phyloP scores from a whole-genome alignment of 2,797 vertebrate genomes.

The Acipenser transmontanus region DNA sequence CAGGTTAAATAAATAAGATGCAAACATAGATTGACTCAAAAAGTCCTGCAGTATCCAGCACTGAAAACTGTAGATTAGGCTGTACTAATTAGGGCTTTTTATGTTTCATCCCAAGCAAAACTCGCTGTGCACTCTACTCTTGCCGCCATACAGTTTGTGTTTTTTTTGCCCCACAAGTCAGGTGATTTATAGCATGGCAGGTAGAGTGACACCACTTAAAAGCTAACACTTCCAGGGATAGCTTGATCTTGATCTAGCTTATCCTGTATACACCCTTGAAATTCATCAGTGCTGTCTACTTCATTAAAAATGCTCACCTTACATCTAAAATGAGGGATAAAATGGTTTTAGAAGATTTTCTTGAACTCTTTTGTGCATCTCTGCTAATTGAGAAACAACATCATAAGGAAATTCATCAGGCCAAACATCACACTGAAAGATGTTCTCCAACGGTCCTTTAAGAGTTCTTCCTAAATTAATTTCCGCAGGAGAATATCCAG shows the following conservation, averaged over 20 bases:
- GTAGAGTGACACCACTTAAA: not conserved
- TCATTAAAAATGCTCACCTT: not conserved
- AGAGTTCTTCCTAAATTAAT: not conserved
- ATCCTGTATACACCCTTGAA: not conserved
- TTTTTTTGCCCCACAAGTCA: too few species aligned
- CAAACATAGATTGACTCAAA: too few species aligned
- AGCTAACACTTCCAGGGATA: not conserved
- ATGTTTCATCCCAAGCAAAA: too few species aligned
- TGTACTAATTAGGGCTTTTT: too few species aligned
- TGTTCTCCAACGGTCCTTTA: not conserved
- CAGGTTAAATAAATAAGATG: too few species aligned
- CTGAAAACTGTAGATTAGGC: too few species aligned
- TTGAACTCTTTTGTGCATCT: not conserved
- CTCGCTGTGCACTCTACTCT: too few species aligned
- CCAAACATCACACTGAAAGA: not conserved
- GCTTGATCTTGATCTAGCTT: not conserved
- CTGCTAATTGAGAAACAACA: not conserved
- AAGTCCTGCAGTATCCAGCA: too few species aligned
- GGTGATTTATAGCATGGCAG: too few species aligned
- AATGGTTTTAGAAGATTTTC: not conserved
- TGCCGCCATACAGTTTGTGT: too few species aligned
- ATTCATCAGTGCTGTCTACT: not conserved
- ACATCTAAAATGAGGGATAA: not conserved
- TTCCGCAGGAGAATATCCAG: not conserved
- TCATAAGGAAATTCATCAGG: not conserved